Conservation (phyloP, 2,113 vertebrate species). For the Sebastes schlegelii region DNA sequence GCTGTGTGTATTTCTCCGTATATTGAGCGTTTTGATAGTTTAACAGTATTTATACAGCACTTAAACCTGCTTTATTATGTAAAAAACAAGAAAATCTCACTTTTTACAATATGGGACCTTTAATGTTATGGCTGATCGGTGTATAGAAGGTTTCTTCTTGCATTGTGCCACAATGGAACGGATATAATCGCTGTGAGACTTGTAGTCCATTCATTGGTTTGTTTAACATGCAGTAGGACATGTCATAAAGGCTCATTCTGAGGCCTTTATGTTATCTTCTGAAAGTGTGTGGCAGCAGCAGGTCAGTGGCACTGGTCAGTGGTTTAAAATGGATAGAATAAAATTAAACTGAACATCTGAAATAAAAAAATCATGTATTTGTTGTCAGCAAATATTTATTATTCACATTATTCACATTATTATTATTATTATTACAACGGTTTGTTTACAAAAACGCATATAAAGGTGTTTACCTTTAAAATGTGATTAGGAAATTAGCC, state of each 20-base stretch:
- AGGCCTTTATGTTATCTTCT: background rate
- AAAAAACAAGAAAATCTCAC: too few relatives aligned
- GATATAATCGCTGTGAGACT: background rate
- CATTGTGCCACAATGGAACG: background rate
- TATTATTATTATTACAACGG: background rate
- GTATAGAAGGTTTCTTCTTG: too few relatives aligned
- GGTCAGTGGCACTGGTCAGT: background rate
- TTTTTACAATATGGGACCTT: too few relatives aligned
- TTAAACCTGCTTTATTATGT: too few relatives aligned
- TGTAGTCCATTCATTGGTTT: background rate
- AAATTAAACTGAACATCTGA: background rate
- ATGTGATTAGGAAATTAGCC: background rate
- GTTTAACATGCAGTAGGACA: too few relatives aligned
- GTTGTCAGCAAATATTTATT: background rate
- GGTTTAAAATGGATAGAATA: background rate
- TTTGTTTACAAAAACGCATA: constrained; percentile 1
- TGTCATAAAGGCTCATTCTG: too few relatives aligned
- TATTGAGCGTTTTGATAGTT: too few relatives aligned
- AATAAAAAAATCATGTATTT: constrained; percentile 7
- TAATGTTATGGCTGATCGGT: too few relatives aligned
- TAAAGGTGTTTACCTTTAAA: background rate
- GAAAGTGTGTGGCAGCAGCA: background rate
- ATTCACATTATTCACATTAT: too few relatives aligned
- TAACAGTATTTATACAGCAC: too few relatives aligned
- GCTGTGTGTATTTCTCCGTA: too few relatives aligned